phyloP scores from a whole-genome alignment of 2,888 invertebrate species.

The Hirtodrosophila duncani region DNA sequence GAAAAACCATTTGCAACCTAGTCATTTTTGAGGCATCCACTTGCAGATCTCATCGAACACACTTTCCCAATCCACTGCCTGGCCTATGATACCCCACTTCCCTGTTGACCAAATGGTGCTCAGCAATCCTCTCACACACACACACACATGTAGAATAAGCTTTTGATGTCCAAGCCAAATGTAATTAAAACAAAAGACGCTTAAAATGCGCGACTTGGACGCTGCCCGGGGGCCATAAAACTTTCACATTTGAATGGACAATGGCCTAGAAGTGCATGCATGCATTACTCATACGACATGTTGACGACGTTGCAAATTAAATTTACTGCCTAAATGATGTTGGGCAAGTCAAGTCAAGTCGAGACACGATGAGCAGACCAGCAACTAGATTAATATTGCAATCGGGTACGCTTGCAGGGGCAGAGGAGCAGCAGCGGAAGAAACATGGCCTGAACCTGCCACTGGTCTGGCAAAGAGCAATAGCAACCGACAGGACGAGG shows the following conservation, averaged over 20 bases:
- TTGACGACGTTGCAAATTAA: constrained; percentile 43
- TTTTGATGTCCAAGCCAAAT: constrained; percentile 27
- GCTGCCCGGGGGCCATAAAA: constrained; percentile 49
- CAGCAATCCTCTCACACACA: background rate
- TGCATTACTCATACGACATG: constrained; percentile 49
- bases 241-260: constrained; percentile 36
- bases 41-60: no score
- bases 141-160: background rate
- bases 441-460: constrained; percentile 30
- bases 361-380: no score
- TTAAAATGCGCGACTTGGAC: constrained; percentile 39
- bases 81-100: no score
- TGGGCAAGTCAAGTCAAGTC: no score
- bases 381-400: constrained; percentile 23
- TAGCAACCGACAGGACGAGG: no score
- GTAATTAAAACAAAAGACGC: constrained; percentile 57
- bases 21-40: no score
- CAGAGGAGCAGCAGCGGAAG: background rate
- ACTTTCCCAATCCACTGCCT: no score
- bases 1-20: no score
- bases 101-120: no score
- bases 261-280: constrained; percentile 14
- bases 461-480: no score
- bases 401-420: no score
- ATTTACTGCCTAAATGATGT: constrained; percentile 21